Conservation (phyloP, 1,140 invertebrate genomes). For the Ips nitidus region DNA sequence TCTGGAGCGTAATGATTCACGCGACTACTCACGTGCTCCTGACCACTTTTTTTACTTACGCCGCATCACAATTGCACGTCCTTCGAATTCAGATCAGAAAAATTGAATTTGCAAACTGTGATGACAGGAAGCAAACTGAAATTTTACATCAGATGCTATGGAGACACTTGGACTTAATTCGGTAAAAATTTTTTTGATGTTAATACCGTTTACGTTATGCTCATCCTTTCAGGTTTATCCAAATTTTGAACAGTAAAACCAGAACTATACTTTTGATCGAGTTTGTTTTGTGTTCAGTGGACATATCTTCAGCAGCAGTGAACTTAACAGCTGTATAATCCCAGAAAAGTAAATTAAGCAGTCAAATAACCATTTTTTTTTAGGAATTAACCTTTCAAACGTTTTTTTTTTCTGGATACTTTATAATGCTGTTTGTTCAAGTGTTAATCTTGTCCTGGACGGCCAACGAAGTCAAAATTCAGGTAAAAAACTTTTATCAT, state of each 20-base stretch:
- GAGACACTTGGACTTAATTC: constrained; percentile 9
- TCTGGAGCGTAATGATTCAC: background rate
- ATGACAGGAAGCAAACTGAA: background rate
- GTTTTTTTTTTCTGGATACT: background rate
- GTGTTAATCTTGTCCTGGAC: background rate
- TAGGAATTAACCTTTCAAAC: background rate
- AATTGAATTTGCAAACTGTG: background rate
- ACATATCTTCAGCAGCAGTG: constrained; percentile 10
- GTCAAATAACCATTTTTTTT: background rate
- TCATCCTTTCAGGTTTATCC: constrained; percentile 8
- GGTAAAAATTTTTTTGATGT: constrained; percentile 3
- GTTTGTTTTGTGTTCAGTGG: constrained; percentile 14
- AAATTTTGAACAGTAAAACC: constrained; percentile 4
- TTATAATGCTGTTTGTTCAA: background rate
- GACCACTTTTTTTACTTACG: constrained; percentile 8
- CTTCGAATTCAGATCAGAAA: constrained; percentile 12
- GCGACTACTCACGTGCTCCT: constrained; percentile 12
- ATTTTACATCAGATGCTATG: background rate
- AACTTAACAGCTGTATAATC: background rate
- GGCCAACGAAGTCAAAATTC: background rate
- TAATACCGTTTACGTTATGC: background rate
- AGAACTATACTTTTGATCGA: constrained; percentile 14
- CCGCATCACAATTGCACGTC: constrained; percentile 2
- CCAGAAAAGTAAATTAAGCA: background rate
- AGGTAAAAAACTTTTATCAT: background rate